Evolutionary conservation across 2,888 invertebrate genomes (phyloP).

Genomic region (Ptilodon capucinus): DNA sequence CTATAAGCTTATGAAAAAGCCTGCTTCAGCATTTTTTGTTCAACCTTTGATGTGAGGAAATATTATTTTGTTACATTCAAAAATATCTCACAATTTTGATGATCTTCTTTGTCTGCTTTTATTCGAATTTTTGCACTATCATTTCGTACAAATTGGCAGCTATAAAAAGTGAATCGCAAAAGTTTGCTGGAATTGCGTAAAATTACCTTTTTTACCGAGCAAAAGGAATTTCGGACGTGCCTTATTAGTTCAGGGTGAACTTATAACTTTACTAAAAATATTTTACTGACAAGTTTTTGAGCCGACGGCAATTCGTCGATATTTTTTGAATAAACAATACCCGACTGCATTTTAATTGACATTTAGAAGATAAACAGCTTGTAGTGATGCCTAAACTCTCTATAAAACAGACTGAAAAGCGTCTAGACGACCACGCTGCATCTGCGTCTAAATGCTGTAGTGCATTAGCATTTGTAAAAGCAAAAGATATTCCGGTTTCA

Average conservation of each 20-base stretch:
- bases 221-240: neutral
- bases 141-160: neutral
- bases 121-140: slow-evolving; percentile 1
- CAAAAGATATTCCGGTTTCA: neutral
- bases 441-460: neutral
- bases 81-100: slow-evolving; percentile 25
- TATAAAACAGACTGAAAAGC: neutral
- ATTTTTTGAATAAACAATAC: neutral
- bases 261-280: neutral
- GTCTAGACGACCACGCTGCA: slow-evolving; percentile 2
- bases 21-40: slow-evolving; percentile 35
- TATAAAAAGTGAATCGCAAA: neutral
- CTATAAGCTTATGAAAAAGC: slow-evolving; percentile 38
- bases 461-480: slow-evolving; percentile 2
- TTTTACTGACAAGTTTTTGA: neutral
- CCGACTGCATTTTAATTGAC: neutral
- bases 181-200: neutral
- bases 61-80: slow-evolving; percentile 29
- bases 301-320: neutral
- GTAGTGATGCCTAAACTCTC: neutral
- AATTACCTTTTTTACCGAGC: neutral
- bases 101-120: slow-evolving; percentile 16
- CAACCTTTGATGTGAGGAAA: slow-evolving; percentile 36
- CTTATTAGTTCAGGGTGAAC: neutral
- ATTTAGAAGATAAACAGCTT: neutral